Percentiles rank a stretch among this genome's conserved stretches.
Evolutionary conservation across 1,140 invertebrate species (phyloP).

Genomic region (Macrobrachium rosenbergii): DNA sequence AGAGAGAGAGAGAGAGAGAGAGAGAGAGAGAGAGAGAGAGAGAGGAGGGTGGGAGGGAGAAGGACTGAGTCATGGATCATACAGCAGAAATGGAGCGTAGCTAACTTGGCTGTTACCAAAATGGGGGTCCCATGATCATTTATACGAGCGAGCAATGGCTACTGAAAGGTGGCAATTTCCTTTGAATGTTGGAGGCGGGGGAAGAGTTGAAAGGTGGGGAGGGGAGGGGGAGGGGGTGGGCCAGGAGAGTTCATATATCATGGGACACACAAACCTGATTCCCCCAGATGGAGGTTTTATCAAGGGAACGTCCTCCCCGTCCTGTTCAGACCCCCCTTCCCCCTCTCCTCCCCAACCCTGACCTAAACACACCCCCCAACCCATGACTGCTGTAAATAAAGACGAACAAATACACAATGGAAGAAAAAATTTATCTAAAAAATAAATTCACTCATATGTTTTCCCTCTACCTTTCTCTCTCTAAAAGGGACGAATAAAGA

Average conservation of each 20-base stretch:
- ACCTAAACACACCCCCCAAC: no score
- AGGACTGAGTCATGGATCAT: conserved; percentile 40
- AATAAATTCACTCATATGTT: no score
- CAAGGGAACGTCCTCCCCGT: no score
- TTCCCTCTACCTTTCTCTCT: no score
- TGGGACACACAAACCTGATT: neutral
- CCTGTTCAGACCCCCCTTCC: no score
- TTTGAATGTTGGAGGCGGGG: neutral
- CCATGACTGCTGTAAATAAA: no score
- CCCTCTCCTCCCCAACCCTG: no score
- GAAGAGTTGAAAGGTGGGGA: neutral
- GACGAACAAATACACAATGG: no score
- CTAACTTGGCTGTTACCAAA: conserved; percentile 46
- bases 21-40: neutral
- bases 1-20: no score
- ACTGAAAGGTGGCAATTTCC: conserved; percentile 43
- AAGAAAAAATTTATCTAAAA: no score
- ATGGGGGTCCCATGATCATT: conserved; percentile 40
- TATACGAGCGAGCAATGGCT: conserved; percentile 37
- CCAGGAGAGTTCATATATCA: neutral
- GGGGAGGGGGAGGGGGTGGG: neutral
- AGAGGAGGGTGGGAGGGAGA: neutral
- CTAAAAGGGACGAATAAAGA: no score
- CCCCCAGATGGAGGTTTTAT: no score
- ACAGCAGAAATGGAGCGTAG: conserved; percentile 46